phyloP scores from a whole-genome alignment of 2,113 vertebrate species.

The human (Homo sapiens) region GRCh38 chr2:17235501-17236000 shows the following conservation, averaged over 20 bases:
- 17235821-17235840: background rate
- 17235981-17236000: background rate
- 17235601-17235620: background rate
- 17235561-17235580: background rate
- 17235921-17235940: background rate
- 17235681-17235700: background rate
- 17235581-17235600: too few species aligned
- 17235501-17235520: background rate
- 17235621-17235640: background rate
- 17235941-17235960: background rate
- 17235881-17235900: background rate
- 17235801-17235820: background rate
- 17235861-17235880: too few species aligned
- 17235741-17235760: background rate
- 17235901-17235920: background rate
- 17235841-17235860: background rate
- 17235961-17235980: background rate
- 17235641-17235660: background rate
- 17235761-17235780: background rate
- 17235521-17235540: background rate
- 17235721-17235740: background rate
- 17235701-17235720: background rate
- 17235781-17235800: background rate
- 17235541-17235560: background rate
- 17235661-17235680: background rate